phyloP scores from a whole-genome alignment of 2,888 invertebrate species.

The Pollenia amentaria region DNA sequence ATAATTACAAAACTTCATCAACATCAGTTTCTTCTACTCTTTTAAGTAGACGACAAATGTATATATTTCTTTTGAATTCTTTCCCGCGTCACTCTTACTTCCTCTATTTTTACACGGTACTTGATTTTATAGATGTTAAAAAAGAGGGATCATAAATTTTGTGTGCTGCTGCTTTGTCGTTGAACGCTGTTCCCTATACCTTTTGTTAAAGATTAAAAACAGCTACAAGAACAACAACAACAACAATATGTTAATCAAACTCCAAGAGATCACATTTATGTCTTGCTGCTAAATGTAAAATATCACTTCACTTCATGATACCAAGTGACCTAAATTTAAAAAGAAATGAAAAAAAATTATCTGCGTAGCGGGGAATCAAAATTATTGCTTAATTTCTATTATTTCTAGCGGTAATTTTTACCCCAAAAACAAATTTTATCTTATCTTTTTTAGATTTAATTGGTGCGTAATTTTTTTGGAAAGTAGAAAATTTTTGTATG shows the following conservation, averaged over 20 bases:
- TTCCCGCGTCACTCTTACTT: conserved; percentile 5
- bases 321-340: conserved; percentile 54
- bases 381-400: conserved; percentile 10
- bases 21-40: not conserved
- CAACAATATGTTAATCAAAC: too few species aligned
- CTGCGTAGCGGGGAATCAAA: not conserved
- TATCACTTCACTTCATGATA: conserved; percentile 22
- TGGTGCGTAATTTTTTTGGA: conserved; percentile 11
- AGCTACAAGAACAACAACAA: conserved; percentile 9
- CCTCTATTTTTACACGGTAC: conserved; percentile 51
- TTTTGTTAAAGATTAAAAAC: conserved; percentile 1
- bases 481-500: not conserved
- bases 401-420: conserved; percentile 3
- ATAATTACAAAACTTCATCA: too few species aligned
- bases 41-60: not conserved
- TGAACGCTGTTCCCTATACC: not conserved
- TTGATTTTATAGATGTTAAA: conserved; percentile 41
- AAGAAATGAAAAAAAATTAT: conserved; percentile 20
- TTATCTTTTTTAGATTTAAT: not conserved
- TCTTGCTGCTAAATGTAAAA: conserved; percentile 25
- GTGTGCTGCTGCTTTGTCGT: not conserved
- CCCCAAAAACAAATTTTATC: conserved; percentile 7
- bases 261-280: conserved; percentile 33
- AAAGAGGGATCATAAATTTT: conserved; percentile 50
- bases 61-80: not conserved